phyloP scores from a whole-genome alignment of 2,888 invertebrate genomes.

The Drosophila ustulata region DNA sequence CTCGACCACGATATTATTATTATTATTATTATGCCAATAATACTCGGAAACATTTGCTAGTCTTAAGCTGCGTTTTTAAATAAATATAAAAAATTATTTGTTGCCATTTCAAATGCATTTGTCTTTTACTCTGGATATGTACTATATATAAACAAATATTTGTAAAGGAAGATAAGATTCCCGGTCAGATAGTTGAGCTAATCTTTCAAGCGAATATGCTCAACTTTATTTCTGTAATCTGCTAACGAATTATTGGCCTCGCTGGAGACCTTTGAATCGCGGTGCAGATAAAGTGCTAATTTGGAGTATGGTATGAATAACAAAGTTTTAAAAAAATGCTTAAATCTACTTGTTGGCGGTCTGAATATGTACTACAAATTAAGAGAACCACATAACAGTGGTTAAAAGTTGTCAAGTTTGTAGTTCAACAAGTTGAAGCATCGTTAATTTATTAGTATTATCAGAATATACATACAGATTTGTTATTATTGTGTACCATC shows the following conservation, averaged over 20 bases:
- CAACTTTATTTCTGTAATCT: conserved; percentile 5
- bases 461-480: neutral
- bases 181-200: neutral
- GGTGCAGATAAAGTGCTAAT: conserved; percentile 23
- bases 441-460: neutral
- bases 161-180: neutral
- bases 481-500: neutral
- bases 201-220: neutral
- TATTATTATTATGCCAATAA: conserved; percentile 51
- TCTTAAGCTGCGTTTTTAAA: conserved; percentile 66
- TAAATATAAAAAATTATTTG: conserved; percentile 65
- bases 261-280: conserved; percentile 29
- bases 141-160: conserved; percentile 2
- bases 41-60: conserved; percentile 66
- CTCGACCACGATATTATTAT: conserved; percentile 44
- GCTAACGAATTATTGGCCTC: neutral
- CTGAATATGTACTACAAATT: no score
- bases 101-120: conserved; percentile 63
- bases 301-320: neutral
- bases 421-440: neutral
- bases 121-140: conserved; percentile 26
- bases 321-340: neutral
- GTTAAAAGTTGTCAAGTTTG: no score
- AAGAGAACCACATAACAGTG: no score
- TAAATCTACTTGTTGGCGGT: no score